Percentiles rank a stretch among this genome's conserved stretches.
phyloP scores from a whole-genome alignment of 2,888 invertebrate genomes.

The Cheilosia soror region DNA sequence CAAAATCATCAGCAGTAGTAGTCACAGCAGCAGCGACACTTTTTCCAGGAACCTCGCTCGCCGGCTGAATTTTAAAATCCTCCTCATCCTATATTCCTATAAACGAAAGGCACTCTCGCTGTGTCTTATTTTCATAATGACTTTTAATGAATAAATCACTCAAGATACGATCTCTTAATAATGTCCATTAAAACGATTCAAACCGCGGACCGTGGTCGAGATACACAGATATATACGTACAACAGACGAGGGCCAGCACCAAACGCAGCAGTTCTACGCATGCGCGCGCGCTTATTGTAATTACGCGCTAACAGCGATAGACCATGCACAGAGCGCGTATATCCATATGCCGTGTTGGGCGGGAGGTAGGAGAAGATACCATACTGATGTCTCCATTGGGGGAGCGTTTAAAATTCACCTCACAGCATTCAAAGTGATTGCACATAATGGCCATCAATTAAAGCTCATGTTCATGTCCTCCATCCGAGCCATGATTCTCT shows the following conservation, averaged over 20 bases:
- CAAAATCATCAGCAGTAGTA: constrained; percentile 43
- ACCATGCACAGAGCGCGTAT: constrained; percentile 55
- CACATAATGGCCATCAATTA: constrained; percentile 76
- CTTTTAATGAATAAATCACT: constrained; percentile 84
- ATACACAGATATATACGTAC: constrained; percentile 57
- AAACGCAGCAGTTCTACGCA: constrained; percentile 74
- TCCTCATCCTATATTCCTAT: constrained; percentile 45
- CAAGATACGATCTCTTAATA: constrained; percentile 83
- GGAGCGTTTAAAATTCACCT: constrained; percentile 75
- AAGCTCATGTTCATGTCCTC: constrained; percentile 76
- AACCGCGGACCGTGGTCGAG: constrained; percentile 74
- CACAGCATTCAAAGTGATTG: constrained; percentile 76
- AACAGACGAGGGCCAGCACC: constrained; percentile 54
- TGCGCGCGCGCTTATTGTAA: constrained; percentile 76
- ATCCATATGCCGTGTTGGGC: constrained; percentile 9
- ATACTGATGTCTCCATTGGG: constrained; percentile 75
- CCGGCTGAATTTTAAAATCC: constrained; percentile 72
- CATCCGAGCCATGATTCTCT: constrained; percentile 55
- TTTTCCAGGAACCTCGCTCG: constrained; percentile 71
- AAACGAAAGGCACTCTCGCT: constrained; percentile 40
- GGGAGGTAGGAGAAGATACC: constrained; percentile 28
- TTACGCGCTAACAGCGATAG: constrained; percentile 75
- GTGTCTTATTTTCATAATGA: constrained; percentile 79
- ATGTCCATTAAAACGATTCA: constrained; percentile 81
- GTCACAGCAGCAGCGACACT: constrained; percentile 62